Evolutionary conservation across 2,113 vertebrate species (phyloP).

Genomic region (Oryctolagus cuniculus): mOryCun1.1 NC_091432.1:124510501-124511000

Average conservation of each 20-base stretch:
- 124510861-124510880: background rate
- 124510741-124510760: background rate
- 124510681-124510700: background rate
- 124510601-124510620: background rate
- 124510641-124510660: background rate
- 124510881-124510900: too few relatives aligned
- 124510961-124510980: background rate
- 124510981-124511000: background rate
- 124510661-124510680: background rate
- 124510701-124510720: too few relatives aligned
- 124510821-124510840: background rate
- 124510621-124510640: background rate
- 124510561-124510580: background rate
- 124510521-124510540: background rate
- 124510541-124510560: background rate
- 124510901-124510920: background rate
- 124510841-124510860: too few relatives aligned
- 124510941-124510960: background rate
- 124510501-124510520: constrained; percentile 7
- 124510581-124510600: background rate
- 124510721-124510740: background rate
- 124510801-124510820: background rate
- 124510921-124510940: background rate
- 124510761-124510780: background rate
- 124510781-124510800: background rate